phyloP scores from a whole-genome alignment of 2,797 vertebrate genomes.

The Bovichtus diacanthus region DNA sequence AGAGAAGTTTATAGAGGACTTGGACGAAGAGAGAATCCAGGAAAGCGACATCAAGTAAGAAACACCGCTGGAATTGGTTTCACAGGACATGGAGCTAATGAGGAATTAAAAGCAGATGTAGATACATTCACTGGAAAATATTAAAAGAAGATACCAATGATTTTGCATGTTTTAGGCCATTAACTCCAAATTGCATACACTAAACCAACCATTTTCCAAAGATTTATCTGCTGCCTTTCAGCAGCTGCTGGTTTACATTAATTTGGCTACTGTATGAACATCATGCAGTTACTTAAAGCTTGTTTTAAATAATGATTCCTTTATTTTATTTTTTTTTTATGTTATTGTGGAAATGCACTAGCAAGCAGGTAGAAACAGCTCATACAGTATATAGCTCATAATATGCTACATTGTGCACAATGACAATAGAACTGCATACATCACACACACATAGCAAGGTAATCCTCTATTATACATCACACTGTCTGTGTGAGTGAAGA shows the following conservation, averaged over 20 bases:
- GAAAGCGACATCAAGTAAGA: slow-evolving; percentile 98
- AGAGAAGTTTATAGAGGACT: slow-evolving; percentile 98
- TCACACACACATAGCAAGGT: neutral
- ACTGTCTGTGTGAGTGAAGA: neutral
- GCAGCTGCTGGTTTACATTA: slow-evolving; percentile 37
- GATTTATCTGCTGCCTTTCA: slow-evolving; percentile 54
- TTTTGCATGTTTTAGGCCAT: slow-evolving; percentile 68
- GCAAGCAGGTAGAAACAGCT: neutral
- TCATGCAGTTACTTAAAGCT: slow-evolving; percentile 21
- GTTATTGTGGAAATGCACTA: neutral
- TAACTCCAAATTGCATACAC: slow-evolving; percentile 65
- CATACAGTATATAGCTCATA: slow-evolving; percentile 3
- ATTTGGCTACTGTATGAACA: slow-evolving; percentile 26
- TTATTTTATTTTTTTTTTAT: slow-evolving; percentile 21
- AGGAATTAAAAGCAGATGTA: slow-evolving; percentile 44
- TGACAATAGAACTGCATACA: neutral
- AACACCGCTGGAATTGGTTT: slow-evolving; percentile 17
- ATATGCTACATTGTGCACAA: neutral
- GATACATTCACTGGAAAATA: slow-evolving; percentile 56
- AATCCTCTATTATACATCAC: slow-evolving; percentile 9
- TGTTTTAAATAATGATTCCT: slow-evolving; percentile 34
- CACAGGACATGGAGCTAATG: slow-evolving; percentile 29
- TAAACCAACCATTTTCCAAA: slow-evolving; percentile 49
- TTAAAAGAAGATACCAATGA: slow-evolving; percentile 47
- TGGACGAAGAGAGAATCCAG: slow-evolving; percentile 95